Evolutionary conservation across 1,140 invertebrate genomes (phyloP).

Genomic region (Tetraneura akinire): DNA sequence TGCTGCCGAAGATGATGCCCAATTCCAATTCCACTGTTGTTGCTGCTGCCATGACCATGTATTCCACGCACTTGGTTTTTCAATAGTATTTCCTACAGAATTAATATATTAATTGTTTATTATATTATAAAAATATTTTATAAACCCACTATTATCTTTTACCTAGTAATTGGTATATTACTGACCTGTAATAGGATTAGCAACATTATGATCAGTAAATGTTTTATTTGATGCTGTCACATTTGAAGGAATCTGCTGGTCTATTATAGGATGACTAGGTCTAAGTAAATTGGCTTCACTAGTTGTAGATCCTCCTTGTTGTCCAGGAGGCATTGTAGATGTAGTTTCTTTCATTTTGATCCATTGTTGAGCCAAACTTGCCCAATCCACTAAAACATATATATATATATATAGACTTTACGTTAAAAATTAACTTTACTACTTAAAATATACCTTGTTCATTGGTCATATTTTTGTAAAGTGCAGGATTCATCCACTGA

Average conservation of each 20-base stretch:
- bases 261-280: conserved; percentile 51
- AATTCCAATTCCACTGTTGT: conserved; percentile 37
- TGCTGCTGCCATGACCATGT: conserved; percentile 31
- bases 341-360: conserved; percentile 88
- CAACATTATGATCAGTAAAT: background rate
- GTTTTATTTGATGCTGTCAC: background rate
- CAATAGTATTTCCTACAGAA: conserved; percentile 33
- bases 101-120: background rate
- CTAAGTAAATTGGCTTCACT: conserved; percentile 57
- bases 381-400: conserved; percentile 82
- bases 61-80: conserved; percentile 35
- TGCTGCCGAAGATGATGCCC: conserved; percentile 58
- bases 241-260: conserved; percentile 56
- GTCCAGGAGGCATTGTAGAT: conserved; percentile 56
- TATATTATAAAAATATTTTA: too few relatives aligned
- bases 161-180: background rate
- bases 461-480: conserved; percentile 66
- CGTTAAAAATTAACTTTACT: background rate
- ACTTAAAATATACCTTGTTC: conserved; percentile 60
- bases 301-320: conserved; percentile 58
- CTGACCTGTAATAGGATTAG: background rate
- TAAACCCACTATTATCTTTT: too few relatives aligned
- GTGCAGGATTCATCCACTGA: conserved; percentile 72
- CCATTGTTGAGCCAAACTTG: conserved; percentile 93
- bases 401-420: background rate